Percentiles rank a stretch among this genome's conserved stretches.
Conservation (phyloP, 2,113 vertebrate species). For the Montifringilla adamsi region DNA sequence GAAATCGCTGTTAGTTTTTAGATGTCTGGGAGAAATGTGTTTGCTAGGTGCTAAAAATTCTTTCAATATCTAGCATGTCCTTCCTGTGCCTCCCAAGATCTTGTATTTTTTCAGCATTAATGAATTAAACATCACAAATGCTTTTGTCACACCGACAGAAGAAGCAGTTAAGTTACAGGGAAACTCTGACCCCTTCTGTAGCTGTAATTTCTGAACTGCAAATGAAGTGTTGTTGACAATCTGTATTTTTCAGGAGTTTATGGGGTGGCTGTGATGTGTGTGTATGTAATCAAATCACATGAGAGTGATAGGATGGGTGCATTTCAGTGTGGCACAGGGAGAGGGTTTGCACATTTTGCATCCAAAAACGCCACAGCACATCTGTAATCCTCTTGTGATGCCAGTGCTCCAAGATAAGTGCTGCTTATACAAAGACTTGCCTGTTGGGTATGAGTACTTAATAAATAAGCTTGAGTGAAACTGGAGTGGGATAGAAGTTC, state of each 20-base stretch:
- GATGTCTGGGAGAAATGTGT: not conserved
- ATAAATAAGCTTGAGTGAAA: constrained; percentile 1
- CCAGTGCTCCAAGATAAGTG: not conserved
- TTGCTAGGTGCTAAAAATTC: not conserved
- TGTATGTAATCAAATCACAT: not conserved
- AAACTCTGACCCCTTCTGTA: not conserved
- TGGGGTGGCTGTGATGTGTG: not conserved
- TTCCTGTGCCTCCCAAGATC: not conserved
- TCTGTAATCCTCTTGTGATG: constrained; percentile 8
- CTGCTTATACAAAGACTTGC: not conserved
- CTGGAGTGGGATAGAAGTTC: not conserved
- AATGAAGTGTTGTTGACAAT: not conserved
- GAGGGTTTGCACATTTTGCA: not conserved
- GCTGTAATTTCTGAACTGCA: not conserved
- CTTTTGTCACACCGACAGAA: not conserved
- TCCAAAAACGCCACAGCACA: not conserved
- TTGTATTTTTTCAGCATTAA: not conserved
- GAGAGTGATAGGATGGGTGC: not conserved
- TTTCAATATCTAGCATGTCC: not conserved
- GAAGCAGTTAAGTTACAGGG: not conserved
- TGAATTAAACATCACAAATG: not conserved
- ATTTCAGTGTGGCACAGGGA: rapidly evolving
- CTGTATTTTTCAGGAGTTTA: not conserved
- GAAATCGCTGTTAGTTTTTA: not conserved
- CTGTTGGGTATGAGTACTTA: not conserved